Evolutionary conservation across 2,113 vertebrate species (phyloP).

Genomic region (Callipepla squamata): DNA sequence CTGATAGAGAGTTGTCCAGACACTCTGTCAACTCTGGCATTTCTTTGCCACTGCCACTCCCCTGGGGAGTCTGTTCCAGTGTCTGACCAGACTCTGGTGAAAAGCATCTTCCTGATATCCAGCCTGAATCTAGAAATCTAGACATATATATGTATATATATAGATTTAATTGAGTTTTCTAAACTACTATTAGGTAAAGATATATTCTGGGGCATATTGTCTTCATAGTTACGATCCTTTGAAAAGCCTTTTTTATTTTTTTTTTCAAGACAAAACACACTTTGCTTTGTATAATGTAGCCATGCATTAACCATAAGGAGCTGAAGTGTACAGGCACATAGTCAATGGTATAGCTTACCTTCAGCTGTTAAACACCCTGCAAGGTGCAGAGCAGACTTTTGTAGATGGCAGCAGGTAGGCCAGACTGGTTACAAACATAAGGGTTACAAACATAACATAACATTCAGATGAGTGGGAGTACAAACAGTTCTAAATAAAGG

Average conservation of each 20-base stretch:
- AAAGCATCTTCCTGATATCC: too few species aligned
- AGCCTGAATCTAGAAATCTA: too few species aligned
- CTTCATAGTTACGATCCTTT: neutral
- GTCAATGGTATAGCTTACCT: neutral
- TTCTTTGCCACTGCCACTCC: too few species aligned
- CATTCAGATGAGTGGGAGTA: neutral
- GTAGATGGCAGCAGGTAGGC: neutral
- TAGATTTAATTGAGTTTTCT: neutral
- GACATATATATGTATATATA: neutral
- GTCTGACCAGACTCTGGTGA: too few species aligned
- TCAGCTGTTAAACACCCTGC: neutral
- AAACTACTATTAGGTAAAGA: neutral
- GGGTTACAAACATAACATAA: neutral
- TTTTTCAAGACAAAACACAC: neutral
- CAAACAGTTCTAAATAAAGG: neutral
- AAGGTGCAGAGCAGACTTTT: neutral
- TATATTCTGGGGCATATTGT: neutral
- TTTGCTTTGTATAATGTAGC: neutral
- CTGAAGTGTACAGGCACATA: fast-evolving
- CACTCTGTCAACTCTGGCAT: too few species aligned
- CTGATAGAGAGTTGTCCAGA: too few species aligned
- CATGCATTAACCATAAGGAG: neutral
- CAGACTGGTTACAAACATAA: neutral
- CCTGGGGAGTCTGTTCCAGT: too few species aligned
- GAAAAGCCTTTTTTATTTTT: neutral